Percentiles rank a stretch among this genome's conserved stretches.
Evolutionary conservation across 37 sponge, comb jelly and placozoan genomes (phyloP).

Genomic region (Geodia barretti): DNA sequence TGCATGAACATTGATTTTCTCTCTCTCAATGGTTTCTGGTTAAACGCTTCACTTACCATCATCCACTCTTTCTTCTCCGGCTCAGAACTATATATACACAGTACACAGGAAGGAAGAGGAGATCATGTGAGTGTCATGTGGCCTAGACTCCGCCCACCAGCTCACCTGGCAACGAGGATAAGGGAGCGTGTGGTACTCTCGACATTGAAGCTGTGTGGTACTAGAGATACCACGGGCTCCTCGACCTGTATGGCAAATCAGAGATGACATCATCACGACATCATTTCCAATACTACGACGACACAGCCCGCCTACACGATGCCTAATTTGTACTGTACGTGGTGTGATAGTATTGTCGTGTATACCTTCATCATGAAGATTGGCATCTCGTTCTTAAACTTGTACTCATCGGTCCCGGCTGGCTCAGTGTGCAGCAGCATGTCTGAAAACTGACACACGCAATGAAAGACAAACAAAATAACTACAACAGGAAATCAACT

Average conservation of each 20-base stretch:
- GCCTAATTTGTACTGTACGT: background rate
- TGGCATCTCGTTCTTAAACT: constrained; percentile 70
- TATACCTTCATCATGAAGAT: constrained; percentile 53
- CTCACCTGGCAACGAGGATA: constrained; percentile 63
- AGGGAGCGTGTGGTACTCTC: constrained; percentile 70
- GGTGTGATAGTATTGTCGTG: background rate
- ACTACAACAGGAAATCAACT: constrained; percentile 2
- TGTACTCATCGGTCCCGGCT: constrained; percentile 44
- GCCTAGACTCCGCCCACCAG: background rate
- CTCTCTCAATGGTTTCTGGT: too few species aligned
- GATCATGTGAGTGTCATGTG: background rate
- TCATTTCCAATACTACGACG: too few species aligned
- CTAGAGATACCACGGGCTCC: constrained; percentile 56
- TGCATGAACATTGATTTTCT: constrained; percentile 22
- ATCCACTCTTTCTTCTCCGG: constrained; percentile 84
- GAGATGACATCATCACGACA: too few species aligned
- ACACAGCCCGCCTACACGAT: too few species aligned
- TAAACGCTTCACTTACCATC: constrained; percentile 23
- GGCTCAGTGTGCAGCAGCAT: constrained; percentile 69
- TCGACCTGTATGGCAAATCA: constrained; percentile 42
- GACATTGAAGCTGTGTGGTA: constrained; percentile 65
- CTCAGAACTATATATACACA: constrained; percentile 29
- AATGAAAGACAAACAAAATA: background rate
- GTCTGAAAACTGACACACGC: constrained; percentile 80
- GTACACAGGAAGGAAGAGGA: background rate